Evolutionary conservation across 2,797 vertebrate genomes (phyloP).

Genomic region (Acrossocheilus fasciatus): DNA sequence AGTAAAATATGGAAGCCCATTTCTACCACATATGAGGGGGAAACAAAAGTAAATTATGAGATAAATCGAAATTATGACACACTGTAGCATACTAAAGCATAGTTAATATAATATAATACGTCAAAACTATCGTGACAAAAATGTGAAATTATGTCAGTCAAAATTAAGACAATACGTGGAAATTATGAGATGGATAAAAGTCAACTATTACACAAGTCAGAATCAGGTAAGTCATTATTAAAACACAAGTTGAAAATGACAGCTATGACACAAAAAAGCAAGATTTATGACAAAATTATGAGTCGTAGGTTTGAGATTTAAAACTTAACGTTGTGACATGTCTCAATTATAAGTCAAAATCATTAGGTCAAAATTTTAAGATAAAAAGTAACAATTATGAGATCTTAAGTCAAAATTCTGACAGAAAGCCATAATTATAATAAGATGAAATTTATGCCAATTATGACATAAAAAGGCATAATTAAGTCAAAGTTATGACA

Average conservation of each 20-base stretch:
- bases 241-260: too few relatives aligned
- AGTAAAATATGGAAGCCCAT: neutral
- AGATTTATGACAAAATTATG: neutral
- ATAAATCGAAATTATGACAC: too few relatives aligned
- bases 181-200: neutral
- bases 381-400: neutral
- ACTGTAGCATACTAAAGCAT: too few relatives aligned
- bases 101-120: too few relatives aligned
- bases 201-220: neutral
- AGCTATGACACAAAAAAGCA: too few relatives aligned
- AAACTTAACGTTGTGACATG: too few relatives aligned
- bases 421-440: neutral
- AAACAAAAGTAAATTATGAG: too few relatives aligned
- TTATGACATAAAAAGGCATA: neutral
- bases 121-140: neutral
- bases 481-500: too few relatives aligned
- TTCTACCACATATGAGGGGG: too few relatives aligned
- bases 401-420: neutral
- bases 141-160: neutral
- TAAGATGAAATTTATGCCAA: neutral
- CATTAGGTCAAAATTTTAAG: neutral
- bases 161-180: neutral
- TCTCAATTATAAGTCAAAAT: too few relatives aligned
- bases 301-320: too few relatives aligned
- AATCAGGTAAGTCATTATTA: neutral